Percentiles rank a stretch among this genome's conserved stretches.
Evolutionary conservation across 2,888 invertebrate species (phyloP).

Genomic region (Plusia festucae): DNA sequence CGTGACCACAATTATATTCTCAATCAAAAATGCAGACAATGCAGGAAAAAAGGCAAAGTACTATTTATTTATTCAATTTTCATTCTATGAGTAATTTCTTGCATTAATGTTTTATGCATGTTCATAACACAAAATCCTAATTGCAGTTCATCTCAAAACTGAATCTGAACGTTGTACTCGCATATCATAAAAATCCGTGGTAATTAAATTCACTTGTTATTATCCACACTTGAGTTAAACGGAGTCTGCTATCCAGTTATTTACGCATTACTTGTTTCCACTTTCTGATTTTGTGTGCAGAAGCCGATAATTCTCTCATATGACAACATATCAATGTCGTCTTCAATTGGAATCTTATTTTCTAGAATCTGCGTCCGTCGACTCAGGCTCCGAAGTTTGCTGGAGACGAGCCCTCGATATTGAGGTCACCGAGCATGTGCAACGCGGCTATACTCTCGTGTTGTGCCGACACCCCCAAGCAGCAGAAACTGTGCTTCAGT

Average conservation of each 20-base stretch:
- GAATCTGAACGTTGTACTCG: neutral
- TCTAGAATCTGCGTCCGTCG: constrained; percentile 54
- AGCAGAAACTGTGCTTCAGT: constrained; percentile 70
- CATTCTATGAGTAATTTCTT: neutral
- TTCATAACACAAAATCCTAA: neutral
- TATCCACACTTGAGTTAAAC: constrained; percentile 29
- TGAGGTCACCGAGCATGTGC: constrained; percentile 64
- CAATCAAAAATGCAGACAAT: no score
- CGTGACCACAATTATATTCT: neutral
- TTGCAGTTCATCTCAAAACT: neutral
- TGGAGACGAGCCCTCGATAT: neutral
- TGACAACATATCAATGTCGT: constrained; percentile 40
- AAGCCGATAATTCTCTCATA: constrained; percentile 42
- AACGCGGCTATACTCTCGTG: constrained; percentile 76
- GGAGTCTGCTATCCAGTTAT: constrained; percentile 38
- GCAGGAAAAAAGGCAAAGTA: neutral
- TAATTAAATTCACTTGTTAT: constrained; percentile 26
- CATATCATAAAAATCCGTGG: constrained; percentile 13
- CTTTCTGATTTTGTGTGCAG: constrained; percentile 59
- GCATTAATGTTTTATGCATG: neutral
- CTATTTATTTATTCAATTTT: neutral
- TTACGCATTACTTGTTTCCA: constrained; percentile 55
- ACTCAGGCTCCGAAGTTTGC: constrained; percentile 54
- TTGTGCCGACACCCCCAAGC: constrained; percentile 60
- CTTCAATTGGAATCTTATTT: constrained; percentile 45